Evolutionary conservation across 2,888 invertebrate species (phyloP), one percentile per base, ranked within the genome.

Genomic region (Cenopis cana): DNA sequence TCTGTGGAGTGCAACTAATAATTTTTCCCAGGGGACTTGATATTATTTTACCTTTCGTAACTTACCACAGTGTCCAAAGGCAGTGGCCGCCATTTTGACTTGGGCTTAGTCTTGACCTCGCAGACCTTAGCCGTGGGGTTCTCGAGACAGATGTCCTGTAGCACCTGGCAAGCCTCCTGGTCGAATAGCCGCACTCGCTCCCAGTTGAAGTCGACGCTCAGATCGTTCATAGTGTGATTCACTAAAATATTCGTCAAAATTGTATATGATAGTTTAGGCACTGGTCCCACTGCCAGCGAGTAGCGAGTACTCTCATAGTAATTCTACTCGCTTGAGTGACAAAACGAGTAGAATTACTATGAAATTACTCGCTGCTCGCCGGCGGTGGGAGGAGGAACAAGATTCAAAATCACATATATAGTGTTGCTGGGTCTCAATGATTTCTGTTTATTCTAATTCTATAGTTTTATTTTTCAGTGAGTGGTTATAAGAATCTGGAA

Each of bases 1-100:
- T n/a, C n/a, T n/a, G n/a, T n/a, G n/a, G n/a, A n/a, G n/a, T n/a
- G n/a, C n/a, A n/a, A n/a, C n/a, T n/a, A n/a, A n/a, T n/a, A n/a
- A n/a, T n/a, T n/a, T n/a, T n/a, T n/a, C n/a, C n/a, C n/a, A n/a
- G n/a, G n/a, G n/a, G n/a, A n/a, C n/a, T n/a, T n/a, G n/a, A n/a
- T n/a, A n/a, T n/a, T n/a, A n/a, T n/a, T n/a, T n/a, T n/a, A n/a
- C n/a, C n/a, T 17, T n/a, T n/a, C 5, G 20, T 36, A 72, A 94
- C 96, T 93, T 93, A 97, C 97, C 76, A 99, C 97, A 38, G 99
- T 99, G 84, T 99, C 99, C 78, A 99, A 90, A 3, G 99, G 98
- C 68, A 96, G 86, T 1, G 99, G 99, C 75, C 99, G 94, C 98
- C 98, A 99, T 89, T 99, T 99, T 74, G 95, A 97, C 89, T 99